Evolutionary conservation across 2,888 invertebrate species (phyloP).

Genomic region (Luffia ferchaultella): DNA sequence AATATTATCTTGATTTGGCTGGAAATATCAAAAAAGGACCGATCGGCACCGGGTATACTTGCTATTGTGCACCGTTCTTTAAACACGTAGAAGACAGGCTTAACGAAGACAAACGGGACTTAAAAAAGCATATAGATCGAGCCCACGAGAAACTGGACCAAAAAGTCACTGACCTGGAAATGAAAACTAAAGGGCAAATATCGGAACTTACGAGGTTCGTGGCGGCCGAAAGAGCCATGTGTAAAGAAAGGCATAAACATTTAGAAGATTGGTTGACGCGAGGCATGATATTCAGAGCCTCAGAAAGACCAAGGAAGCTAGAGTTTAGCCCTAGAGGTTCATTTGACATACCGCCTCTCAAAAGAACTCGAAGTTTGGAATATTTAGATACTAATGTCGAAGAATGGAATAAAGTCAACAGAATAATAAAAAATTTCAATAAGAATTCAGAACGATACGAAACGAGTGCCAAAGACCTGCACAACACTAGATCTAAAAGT

Average conservation of each 20-base stretch:
- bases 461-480: slow-evolving; percentile 46
- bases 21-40: slow-evolving; percentile 96
- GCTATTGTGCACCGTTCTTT: slow-evolving; percentile 92
- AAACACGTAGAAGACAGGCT: slow-evolving; percentile 86
- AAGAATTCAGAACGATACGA: slow-evolving; percentile 41
- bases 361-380: slow-evolving; percentile 77
- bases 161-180: slow-evolving; percentile 81
- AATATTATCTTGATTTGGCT: slow-evolving; percentile 93
- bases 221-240: slow-evolving; percentile 68
- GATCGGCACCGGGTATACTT: slow-evolving; percentile 91
- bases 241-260: slow-evolving; percentile 71
- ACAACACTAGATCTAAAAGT: slow-evolving; percentile 56
- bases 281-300: slow-evolving; percentile 68
- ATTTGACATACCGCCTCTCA: slow-evolving; percentile 64
- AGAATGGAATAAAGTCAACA: slow-evolving; percentile 50
- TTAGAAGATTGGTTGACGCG: slow-evolving; percentile 76
- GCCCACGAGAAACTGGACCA: slow-evolving; percentile 83
- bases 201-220: slow-evolving; percentile 73
- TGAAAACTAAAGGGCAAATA: slow-evolving; percentile 76
- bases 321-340: slow-evolving; percentile 60
- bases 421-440: slow-evolving; percentile 43
- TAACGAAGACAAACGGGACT: slow-evolving; percentile 80
- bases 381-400: slow-evolving; percentile 62
- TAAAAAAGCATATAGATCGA: slow-evolving; percentile 79
- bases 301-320: slow-evolving; percentile 52